phyloP scores from a whole-genome alignment of 1,140 invertebrate genomes.

The Stratiolaelaps scimitus region DNA sequence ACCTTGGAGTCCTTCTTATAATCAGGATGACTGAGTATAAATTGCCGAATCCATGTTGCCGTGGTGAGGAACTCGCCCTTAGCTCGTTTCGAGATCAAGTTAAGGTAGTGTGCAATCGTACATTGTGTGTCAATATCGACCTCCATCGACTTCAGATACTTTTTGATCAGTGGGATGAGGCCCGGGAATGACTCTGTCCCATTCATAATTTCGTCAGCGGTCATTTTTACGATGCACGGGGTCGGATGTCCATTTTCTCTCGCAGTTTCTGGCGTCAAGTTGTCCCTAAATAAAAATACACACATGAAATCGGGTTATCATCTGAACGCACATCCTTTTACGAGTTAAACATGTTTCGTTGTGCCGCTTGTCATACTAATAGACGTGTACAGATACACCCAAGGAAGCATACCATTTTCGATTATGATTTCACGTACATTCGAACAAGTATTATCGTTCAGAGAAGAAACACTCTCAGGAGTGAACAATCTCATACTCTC shows the following conservation, averaged over 20 bases:
- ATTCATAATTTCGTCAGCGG: slow-evolving; percentile 92
- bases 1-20: slow-evolving; percentile 84
- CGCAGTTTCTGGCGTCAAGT: not conserved
- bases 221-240: slow-evolving; percentile 52
- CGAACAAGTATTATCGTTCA: too few relatives aligned
- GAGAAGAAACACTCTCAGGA: too few relatives aligned
- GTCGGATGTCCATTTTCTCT: not conserved
- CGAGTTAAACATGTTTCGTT: too few relatives aligned
- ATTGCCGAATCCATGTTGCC: slow-evolving; percentile 79
- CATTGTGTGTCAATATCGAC: slow-evolving; percentile 92
- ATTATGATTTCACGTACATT: too few relatives aligned
- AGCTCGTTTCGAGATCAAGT: slow-evolving; percentile 77
- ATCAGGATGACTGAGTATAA: slow-evolving; percentile 71
- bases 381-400: too few relatives aligned
- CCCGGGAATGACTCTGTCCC: slow-evolving; percentile 90
- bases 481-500: too few relatives aligned
- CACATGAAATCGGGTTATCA: too few relatives aligned
- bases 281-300: slow-evolving; percentile 45
- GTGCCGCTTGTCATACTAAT: too few relatives aligned
- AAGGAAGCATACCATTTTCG: too few relatives aligned
- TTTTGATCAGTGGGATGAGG: slow-evolving; percentile 80
- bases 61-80: slow-evolving; percentile 63
- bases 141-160: slow-evolving; percentile 82
- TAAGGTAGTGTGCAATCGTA: slow-evolving; percentile 90
- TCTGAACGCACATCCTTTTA: too few relatives aligned